Evolutionary conservation across 2,888 invertebrate species (phyloP).

Genomic region (Aelia acuminata): DNA sequence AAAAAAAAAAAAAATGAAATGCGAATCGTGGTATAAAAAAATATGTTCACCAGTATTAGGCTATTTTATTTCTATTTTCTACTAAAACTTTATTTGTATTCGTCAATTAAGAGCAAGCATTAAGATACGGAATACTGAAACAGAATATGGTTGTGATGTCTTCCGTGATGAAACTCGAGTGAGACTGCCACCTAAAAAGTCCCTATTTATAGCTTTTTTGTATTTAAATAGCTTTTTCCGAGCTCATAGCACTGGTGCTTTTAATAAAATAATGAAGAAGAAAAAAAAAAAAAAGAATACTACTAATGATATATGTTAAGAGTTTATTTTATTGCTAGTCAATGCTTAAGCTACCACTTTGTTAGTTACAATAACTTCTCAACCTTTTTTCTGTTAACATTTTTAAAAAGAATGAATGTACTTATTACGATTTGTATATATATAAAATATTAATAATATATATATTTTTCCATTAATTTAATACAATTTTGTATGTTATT

Average conservation of each 20-base stretch:
- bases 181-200: neutral
- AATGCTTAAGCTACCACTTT: neutral
- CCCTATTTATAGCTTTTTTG: neutral
- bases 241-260: neutral
- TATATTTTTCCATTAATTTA: slow-evolving; percentile 45
- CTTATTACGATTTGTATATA: slow-evolving; percentile 38
- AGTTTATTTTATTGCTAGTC: slow-evolving; percentile 15
- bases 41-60: neutral
- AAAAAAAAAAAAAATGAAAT: neutral
- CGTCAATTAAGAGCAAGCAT: neutral
- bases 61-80: neutral
- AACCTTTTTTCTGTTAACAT: neutral
- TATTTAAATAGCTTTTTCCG: neutral
- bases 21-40: neutral
- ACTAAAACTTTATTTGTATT: neutral
- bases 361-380: neutral
- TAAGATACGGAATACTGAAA: neutral
- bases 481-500: slow-evolving; percentile 7
- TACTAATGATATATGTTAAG: neutral
- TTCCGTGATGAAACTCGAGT: neutral
- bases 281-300: neutral
- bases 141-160: slow-evolving; percentile 24
- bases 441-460: slow-evolving; percentile 43
- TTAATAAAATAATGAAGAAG: neutral
- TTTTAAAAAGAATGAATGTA: neutral